Evolutionary conservation across 2,797 vertebrate genomes (phyloP).

Genomic region (Hyperoplus lanceolatus): DNA sequence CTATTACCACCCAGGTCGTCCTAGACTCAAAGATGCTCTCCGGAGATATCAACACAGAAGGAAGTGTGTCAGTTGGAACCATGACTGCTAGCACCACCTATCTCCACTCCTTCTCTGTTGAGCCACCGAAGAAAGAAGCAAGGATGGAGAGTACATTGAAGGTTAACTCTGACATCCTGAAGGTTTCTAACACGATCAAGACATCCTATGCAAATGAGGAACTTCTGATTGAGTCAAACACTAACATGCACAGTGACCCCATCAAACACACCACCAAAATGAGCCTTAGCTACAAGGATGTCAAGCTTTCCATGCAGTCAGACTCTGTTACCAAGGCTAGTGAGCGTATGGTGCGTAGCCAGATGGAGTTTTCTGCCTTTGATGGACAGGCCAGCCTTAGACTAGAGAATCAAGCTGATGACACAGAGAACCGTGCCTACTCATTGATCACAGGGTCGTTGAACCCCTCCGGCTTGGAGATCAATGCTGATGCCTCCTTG

Average conservation of each 20-base stretch:
- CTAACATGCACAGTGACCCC: conserved; percentile 84
- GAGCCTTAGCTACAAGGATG: conserved; percentile 86
- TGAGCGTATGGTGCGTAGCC: conserved; percentile 83
- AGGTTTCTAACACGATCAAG: conserved; percentile 86
- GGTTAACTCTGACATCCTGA: conserved; percentile 87
- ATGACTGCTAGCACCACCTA: conserved; percentile 84
- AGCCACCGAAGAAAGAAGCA: conserved; percentile 78
- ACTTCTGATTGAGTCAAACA: conserved; percentile 85
- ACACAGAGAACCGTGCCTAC: conserved; percentile 82
- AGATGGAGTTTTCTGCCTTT: conserved; percentile 86
- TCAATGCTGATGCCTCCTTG: conserved; percentile 89
- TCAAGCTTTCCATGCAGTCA: conserved; percentile 86
- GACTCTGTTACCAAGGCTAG: conserved; percentile 87
- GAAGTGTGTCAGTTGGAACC: conserved; percentile 83
- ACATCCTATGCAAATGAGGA: conserved; percentile 80
- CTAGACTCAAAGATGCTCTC: conserved; percentile 78
- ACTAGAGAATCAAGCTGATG: conserved; percentile 88
- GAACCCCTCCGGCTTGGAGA: conserved; percentile 87
- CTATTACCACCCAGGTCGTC: conserved; percentile 77
- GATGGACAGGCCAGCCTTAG: conserved; percentile 83
- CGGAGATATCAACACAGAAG: conserved; percentile 85
- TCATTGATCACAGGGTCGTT: conserved; percentile 88
- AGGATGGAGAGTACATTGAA: conserved; percentile 86
- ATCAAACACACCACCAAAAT: conserved; percentile 87
- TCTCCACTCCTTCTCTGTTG: conserved; percentile 79